These are phyloP conservation scores for Agriopis leucophaearia DNA, from an alignment of 2,888 invertebrate species.

Conservation along the genomic window DNA sequence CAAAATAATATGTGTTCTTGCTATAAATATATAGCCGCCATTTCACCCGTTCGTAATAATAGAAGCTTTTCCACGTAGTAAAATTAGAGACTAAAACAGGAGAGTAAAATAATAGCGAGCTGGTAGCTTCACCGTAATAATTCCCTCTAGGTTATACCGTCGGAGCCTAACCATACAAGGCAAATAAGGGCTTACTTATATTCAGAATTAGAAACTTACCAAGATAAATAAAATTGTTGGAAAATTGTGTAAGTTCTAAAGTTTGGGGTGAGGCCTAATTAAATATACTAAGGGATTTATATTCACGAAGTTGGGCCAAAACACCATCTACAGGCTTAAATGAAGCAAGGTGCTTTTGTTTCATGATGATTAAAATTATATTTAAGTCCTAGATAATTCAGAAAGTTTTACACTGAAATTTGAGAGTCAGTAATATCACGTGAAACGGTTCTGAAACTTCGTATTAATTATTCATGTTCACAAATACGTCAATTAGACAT, in stretches of 20 bases:
- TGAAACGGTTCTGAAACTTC: no score
- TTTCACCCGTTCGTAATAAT: conserved; percentile 31
- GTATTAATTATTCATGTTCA: no score
- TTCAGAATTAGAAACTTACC: conserved; percentile 21
- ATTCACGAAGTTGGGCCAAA: not conserved
- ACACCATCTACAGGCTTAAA: not conserved
- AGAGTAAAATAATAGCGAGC: conserved; percentile 20
- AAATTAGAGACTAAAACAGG: conserved; percentile 26
- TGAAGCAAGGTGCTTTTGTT: not conserved
- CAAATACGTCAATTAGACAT: no score
- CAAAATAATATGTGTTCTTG: not conserved
- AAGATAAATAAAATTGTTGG: conserved; percentile 21
- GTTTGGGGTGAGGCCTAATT: conserved; percentile 12
- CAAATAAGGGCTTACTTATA: conserved; percentile 14
- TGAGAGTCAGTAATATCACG: no score
- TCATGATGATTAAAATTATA: not conserved
- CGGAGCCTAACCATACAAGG: conserved; percentile 20
- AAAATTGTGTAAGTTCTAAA: conserved; percentile 12
- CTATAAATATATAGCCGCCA: not conserved
- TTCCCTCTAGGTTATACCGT: conserved; percentile 14
- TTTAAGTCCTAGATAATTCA: not conserved
- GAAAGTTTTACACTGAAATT: no score
- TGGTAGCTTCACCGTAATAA: conserved; percentile 26
- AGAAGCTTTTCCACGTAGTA: conserved; percentile 29
- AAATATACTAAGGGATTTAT: conserved; percentile 17